A percentile compares a stretch with the other conserved stretches of the same genome.
These are phyloP conservation scores for Ardeotis arabs DNA, from an alignment of 2,113 vertebrate genomes.

Conservation along the genomic window DNA sequence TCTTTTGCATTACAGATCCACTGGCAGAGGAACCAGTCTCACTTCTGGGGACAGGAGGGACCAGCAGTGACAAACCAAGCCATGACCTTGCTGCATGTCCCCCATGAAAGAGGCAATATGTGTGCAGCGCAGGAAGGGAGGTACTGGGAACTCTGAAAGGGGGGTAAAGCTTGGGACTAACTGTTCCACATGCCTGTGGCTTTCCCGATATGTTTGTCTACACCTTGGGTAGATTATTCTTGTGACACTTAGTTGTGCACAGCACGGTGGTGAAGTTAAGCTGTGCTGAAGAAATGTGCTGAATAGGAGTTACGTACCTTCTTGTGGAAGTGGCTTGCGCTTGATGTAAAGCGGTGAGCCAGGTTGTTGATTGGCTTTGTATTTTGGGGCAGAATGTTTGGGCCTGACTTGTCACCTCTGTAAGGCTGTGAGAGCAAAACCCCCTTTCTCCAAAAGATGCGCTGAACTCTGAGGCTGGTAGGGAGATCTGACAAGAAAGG, in stretches of 20 bases:
- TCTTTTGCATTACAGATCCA: not conserved
- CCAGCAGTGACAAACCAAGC: not conserved
- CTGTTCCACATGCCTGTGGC: rapidly evolving
- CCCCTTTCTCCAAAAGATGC: not conserved
- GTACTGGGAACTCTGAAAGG: not conserved
- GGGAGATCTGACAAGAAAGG: not conserved
- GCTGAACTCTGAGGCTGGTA: not conserved
- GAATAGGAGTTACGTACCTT: not conserved
- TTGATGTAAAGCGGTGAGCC: not conserved
- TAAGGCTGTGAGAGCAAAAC: not conserved
- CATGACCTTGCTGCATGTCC: not conserved
- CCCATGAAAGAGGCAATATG: not conserved
- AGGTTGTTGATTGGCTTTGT: not conserved
- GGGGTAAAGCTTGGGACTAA: not conserved
- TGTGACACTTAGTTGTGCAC: not conserved
- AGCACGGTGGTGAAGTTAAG: not conserved
- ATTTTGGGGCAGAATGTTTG: not conserved
- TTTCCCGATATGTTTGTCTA: not conserved
- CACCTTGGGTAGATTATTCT: not conserved
- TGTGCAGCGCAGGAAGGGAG: not conserved
- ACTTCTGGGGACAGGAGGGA: not conserved
- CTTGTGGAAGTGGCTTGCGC: not conserved
- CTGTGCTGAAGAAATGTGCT: not conserved
- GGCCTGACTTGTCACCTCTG: not conserved
- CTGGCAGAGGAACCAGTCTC: not conserved